Base-by-base conservation (phyloP, 2,888 invertebrate species). In the Polydrusus tereticollis region DNA sequence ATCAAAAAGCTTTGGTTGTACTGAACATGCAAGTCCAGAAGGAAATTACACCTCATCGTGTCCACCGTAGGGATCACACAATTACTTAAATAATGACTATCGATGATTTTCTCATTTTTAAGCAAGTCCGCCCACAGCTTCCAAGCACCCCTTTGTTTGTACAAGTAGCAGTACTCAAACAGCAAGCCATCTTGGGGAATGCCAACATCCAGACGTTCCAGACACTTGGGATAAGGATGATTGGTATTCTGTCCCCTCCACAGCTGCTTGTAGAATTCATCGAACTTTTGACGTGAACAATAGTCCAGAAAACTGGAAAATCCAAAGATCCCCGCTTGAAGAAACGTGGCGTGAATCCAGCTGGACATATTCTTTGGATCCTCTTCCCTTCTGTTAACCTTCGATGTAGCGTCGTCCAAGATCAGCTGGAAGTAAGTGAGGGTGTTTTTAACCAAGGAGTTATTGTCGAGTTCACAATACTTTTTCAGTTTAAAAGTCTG, bases 291-390 rank as follows among this genome's bases (percentile, higher is more conserved):
- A 26, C 80, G 80, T 0, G 87, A 86, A 57, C 87, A 84, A 0
- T 79, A 80, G 76, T 88, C 86, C 21, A 89, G 80, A 7, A 84
- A 83, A 0, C 94, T 95, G 0, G 91, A 96, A 26, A 95, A 86
- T 0, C 94, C 94, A 95, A 96, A 96, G 1, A 92, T 88, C 36
- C 93, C 84, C 72, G 90, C 81, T 74, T 83, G 88, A 47, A 90
- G 80, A 10, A 89, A 81, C 2, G 88, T 85, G 10, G 87, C 87
- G 83, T 90, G 88, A 7, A 86, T 82, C 88, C 88, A 88, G 74
- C 83, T 78, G 6, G 83, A 78, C 12, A 88, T 79, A 76, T 88
- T 86, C 75, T 87, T 87, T 79, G 69, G 85, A 84, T 83, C 84
- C 38, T 86, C 83, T 23, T 81, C 81, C 68, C 77, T 81, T 67